Conservation (phyloP, 2,888 invertebrate species). For the Limnephilus marmoratus region DNA sequence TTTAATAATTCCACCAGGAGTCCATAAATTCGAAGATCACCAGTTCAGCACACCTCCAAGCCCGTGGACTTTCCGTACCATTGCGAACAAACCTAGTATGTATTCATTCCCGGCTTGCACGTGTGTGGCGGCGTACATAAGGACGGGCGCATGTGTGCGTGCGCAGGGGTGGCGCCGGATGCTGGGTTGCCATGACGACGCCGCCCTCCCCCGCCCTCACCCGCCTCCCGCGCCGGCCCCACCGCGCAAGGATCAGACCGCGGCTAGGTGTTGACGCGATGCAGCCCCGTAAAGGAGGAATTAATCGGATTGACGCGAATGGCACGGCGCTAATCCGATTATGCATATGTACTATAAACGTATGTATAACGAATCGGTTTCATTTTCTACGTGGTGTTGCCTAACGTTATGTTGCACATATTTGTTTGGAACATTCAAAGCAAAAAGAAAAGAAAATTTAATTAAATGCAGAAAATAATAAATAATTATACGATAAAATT, state of each 20-base stretch:
- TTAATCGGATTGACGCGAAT: not conserved
- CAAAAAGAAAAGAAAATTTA: too few species aligned
- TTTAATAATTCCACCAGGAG: not conserved
- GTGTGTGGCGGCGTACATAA: not conserved
- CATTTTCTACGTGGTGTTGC: not conserved
- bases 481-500: too few species aligned
- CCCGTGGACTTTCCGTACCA: not conserved
- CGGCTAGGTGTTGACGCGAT: conserved; percentile 2
- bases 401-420: not conserved
- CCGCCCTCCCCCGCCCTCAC: conserved; percentile 68
- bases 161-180: conserved; percentile 79
- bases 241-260: conserved; percentile 39
- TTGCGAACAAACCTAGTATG: not conserved
- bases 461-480: too few species aligned
- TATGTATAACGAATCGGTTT: not conserved
- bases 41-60: not conserved
- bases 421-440: not conserved
- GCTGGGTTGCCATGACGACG: conserved; percentile 81
- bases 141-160: conserved; percentile 68
- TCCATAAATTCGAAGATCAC: not conserved
- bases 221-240: conserved; percentile 59
- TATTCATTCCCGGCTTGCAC: not conserved
- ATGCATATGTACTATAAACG: not conserved
- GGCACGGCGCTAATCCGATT: not conserved
- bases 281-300: not conserved